Conservation (phyloP, 2,113 vertebrate species). For the Onychorhynchus coronatus region DNA sequence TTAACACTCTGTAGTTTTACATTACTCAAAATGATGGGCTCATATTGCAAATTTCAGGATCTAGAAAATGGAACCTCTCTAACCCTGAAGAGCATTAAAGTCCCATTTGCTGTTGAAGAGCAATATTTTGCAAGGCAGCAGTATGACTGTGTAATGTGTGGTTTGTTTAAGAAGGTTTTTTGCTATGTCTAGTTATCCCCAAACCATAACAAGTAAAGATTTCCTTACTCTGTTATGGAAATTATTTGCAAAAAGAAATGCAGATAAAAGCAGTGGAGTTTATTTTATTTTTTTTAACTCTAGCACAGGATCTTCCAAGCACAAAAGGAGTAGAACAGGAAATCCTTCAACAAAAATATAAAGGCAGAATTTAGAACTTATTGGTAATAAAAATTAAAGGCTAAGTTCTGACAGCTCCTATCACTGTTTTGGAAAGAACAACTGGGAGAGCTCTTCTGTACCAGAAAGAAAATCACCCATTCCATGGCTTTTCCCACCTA, state of each 20-base stretch:
- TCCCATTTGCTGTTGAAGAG: background rate
- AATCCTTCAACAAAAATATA: background rate
- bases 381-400: background rate
- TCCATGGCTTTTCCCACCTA: background rate
- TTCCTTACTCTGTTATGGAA: background rate
- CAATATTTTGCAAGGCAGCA: background rate
- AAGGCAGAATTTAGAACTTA: background rate
- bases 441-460: background rate
- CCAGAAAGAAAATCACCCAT: background rate
- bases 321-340: background rate
- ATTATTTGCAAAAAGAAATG: background rate
- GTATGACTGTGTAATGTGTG: rapidly evolving
- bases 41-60: background rate
- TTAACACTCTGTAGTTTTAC: background rate
- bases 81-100: background rate
- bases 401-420: background rate
- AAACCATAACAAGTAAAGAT: background rate
- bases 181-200: background rate
- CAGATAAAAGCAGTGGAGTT: background rate
- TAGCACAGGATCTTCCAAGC: background rate
- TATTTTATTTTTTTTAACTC: background rate
- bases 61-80: background rate
- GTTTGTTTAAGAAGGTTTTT: background rate
- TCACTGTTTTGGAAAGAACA: background rate
- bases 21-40: background rate